Conservation (phyloP, 2,797 vertebrate species). For the Myotis myotis region DNA sequence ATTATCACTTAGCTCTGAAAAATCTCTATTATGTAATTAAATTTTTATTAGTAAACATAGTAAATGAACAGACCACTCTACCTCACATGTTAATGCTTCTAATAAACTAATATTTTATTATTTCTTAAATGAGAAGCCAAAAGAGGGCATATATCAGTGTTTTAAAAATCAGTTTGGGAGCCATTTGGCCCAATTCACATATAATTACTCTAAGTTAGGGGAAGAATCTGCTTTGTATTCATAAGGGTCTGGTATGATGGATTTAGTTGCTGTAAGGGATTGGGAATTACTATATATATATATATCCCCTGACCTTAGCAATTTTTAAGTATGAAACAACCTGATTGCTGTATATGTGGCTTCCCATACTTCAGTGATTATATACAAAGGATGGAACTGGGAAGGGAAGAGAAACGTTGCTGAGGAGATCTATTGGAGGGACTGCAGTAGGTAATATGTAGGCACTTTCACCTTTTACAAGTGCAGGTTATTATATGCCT, state of each 20-base stretch:
- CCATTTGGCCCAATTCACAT: slow-evolving; percentile 57
- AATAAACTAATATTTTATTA: not conserved
- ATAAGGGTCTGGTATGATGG: slow-evolving; percentile 1
- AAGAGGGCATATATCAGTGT: slow-evolving; percentile 67
- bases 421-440: not conserved
- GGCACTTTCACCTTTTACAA: not conserved
- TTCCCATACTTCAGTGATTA: not conserved
- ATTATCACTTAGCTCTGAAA: slow-evolving; percentile 14
- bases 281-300: slow-evolving; percentile 22
- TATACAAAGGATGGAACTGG: not conserved
- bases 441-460: not conserved
- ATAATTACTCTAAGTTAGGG: slow-evolving; percentile 54
- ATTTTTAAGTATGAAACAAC: slow-evolving; percentile 48
- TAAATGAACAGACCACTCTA: not conserved
- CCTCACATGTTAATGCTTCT: not conserved
- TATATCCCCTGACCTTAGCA: slow-evolving; percentile 1
- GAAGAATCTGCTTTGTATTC: slow-evolving; percentile 46
- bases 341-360: not conserved
- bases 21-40: slow-evolving; percentile 14
- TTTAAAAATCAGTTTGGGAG: slow-evolving; percentile 69
- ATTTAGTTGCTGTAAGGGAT: not conserved
- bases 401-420: not conserved
- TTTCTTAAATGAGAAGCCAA: slow-evolving; percentile 52
- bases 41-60: not conserved
- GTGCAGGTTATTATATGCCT: not conserved